Percentiles rank a stretch among this genome's conserved stretches.
These are phyloP conservation scores for Aleiodes leptofemur DNA, from an alignment of 2,888 invertebrate species.

Conservation along the genomic window DNA sequence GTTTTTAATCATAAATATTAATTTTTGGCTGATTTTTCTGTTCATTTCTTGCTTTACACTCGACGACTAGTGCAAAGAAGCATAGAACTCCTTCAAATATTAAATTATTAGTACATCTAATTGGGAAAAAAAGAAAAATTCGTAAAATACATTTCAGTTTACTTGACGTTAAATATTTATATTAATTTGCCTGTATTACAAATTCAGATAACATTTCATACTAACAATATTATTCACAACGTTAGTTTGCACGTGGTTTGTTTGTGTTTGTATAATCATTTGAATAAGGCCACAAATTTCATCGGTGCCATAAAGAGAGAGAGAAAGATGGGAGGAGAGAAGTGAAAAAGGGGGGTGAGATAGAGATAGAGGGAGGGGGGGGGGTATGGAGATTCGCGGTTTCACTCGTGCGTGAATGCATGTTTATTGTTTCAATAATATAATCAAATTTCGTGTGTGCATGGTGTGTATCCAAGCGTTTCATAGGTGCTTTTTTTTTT, in stretches of 20 bases:
- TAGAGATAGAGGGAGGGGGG: slow-evolving; percentile 25
- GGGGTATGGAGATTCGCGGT: neutral
- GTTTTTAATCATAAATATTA: too few relatives aligned
- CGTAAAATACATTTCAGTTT: slow-evolving; percentile 18
- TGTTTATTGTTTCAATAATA: slow-evolving; percentile 22
- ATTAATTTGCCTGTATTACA: slow-evolving; percentile 36
- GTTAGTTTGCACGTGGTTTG: slow-evolving; percentile 43
- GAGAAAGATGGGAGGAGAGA: neutral
- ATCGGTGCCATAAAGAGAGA: slow-evolving; percentile 46
- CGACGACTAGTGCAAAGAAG: too few relatives aligned
- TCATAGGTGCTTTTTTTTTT: slow-evolving; percentile 31
- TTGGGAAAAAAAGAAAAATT: too few relatives aligned
- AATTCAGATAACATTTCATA: slow-evolving; percentile 32
- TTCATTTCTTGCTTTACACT: too few relatives aligned
- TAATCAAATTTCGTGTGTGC: slow-evolving; percentile 24
- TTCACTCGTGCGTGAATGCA: slow-evolving; percentile 42
- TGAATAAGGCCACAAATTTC: slow-evolving; percentile 67
- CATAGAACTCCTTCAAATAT: too few relatives aligned
- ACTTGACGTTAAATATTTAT: slow-evolving; percentile 44
- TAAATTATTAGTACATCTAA: neutral
- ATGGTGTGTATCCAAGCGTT: slow-evolving; percentile 28
- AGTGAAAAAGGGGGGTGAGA: slow-evolving; percentile 49
- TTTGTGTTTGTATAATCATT: slow-evolving; percentile 57
- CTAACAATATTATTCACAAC: slow-evolving; percentile 39
- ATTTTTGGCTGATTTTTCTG: too few relatives aligned